Evolutionary conservation across 2,797 vertebrate genomes (phyloP), one percentile per base, ranked within the genome.

Genomic region (Lacerta viridis): DNA sequence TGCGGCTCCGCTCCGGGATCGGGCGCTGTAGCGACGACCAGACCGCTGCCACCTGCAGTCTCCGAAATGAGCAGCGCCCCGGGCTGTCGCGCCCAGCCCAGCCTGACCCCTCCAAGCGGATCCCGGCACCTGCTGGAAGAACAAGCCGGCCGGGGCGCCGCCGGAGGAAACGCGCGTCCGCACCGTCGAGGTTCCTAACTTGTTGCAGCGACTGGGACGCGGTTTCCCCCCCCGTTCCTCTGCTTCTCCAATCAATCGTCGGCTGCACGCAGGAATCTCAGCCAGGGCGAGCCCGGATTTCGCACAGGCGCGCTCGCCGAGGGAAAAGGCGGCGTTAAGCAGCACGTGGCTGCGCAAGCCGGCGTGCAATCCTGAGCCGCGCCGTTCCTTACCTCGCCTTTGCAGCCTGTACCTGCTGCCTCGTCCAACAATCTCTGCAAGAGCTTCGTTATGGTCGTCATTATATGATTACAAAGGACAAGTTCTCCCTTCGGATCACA

Each of bases 291-390:
- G 20, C 74, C 3, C 41, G 41, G 75, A 41, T 18, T 20, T 2
- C 18, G 8, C 79, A 9, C 25, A 11, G 23, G 18, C 59, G 55
- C 33, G 80, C 55, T 27, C 23, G 6, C 13, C n/a, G 80, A 2
- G 10, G 11, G 41, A 6, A 7, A 10, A 33, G 59, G 33, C 33
- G 10, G 18, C 1, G 15, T 25, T 8, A 1, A 29, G 61, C 68
- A 36, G 17, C 83, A 27, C 10, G n/a, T 27, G n/a, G 71, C 46
- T 0, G 0, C 4, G 46, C 69, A 77, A 74, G 93, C 46, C 20
- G 83, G 9, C 93, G 91, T 85, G 93, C 95, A 92, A 59, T 86
- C 91, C 75, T 25, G 66, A 0, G 66, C 50, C 50, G 50, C 84
- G 68, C 80, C 83, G 84, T 81, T 69, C 7, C 66, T 50, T 72